A percentile compares a stretch with the other conserved stretches of the same genome.
These are phyloP conservation scores for Nemopilema nomurai DNA, from an alignment of 30 jellyfish, hydroid and myxozoan species.

Conservation along the genomic window DNA sequence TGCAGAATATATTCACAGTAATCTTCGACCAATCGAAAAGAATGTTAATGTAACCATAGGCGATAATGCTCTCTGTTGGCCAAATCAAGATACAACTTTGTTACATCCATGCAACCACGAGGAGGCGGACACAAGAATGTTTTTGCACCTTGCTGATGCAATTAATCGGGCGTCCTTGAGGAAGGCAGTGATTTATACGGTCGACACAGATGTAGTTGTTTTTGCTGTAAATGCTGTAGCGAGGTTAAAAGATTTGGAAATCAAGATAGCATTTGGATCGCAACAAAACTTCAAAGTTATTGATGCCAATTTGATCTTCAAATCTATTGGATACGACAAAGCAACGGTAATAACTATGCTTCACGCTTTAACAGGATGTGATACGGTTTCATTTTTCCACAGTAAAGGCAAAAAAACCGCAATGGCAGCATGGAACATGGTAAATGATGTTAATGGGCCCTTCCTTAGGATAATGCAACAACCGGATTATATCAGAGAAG, in stretches of 20 bases:
- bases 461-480: background rate
- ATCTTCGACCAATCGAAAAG: conserved; percentile 31
- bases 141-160: conserved; percentile 41
- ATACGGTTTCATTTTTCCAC: conserved; percentile 30
- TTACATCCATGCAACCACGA: conserved; percentile 59
- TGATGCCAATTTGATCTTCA: background rate
- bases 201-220: conserved; percentile 61
- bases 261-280: conserved; percentile 7
- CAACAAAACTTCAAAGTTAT: background rate
- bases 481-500: background rate
- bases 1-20: conserved; percentile 30
- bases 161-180: conserved; percentile 19
- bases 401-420: conserved; percentile 46
- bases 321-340: background rate
- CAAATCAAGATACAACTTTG: conserved; percentile 28
- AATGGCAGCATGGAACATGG: conserved; percentile 44
- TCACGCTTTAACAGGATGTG: conserved; percentile 70
- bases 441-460: background rate
- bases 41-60: conserved; percentile 41
- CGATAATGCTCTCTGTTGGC: conserved; percentile 53
- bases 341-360: background rate
- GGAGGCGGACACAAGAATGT: conserved; percentile 58
- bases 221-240: conserved; percentile 34
- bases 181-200: conserved; percentile 29
- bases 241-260: background rate